phyloP scores from a whole-genome alignment of 1,140 invertebrate genomes.

The Drosophila parvula region DNA sequence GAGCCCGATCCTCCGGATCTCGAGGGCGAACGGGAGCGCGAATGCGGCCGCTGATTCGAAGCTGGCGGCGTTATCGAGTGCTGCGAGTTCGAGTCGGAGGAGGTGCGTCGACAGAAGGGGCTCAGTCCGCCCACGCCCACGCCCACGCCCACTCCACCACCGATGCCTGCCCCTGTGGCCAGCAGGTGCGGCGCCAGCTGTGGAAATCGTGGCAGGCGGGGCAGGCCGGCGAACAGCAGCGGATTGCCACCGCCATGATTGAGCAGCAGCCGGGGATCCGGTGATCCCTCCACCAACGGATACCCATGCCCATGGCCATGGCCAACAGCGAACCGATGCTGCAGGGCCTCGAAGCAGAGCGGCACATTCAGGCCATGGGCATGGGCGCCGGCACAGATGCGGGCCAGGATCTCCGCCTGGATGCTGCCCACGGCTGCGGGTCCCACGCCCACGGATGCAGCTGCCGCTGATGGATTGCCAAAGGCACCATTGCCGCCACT shows the following conservation, averaged over 20 bases:
- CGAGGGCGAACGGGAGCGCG: slow-evolving; percentile 20
- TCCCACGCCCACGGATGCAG: slow-evolving; percentile 1
- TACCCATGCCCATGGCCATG: slow-evolving; percentile 49
- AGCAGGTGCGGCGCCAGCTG: slow-evolving; percentile 75
- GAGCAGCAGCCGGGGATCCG: slow-evolving; percentile 71
- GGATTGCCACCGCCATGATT: slow-evolving; percentile 84
- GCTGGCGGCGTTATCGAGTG: slow-evolving; percentile 83
- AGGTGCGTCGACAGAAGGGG: slow-evolving; percentile 76
- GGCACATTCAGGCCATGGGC: slow-evolving; percentile 85
- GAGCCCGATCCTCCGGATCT: slow-evolving; percentile 48
- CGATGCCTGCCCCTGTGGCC: slow-evolving; percentile 35
- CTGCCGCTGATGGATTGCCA: slow-evolving; percentile 1
- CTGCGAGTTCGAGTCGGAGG: slow-evolving; percentile 81
- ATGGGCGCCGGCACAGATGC: slow-evolving; percentile 88
- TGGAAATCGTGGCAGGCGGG: slow-evolving; percentile 83
- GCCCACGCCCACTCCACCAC: background rate
- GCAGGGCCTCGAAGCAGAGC: slow-evolving; percentile 85
- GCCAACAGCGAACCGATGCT: slow-evolving; percentile 81
- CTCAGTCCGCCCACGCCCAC: slow-evolving; percentile 60
- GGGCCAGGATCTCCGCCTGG: slow-evolving; percentile 92
- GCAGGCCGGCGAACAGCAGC: slow-evolving; percentile 85
- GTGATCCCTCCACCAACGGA: slow-evolving; percentile 15
- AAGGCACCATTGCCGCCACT: background rate
- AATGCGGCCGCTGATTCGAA: slow-evolving; percentile 51
- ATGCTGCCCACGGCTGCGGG: slow-evolving; percentile 83